Percentiles rank a stretch among this genome's conserved stretches.
These are phyloP conservation scores for Drosophila sucinea DNA, from an alignment of 1,140 invertebrate species.

Conservation along the genomic window DNA sequence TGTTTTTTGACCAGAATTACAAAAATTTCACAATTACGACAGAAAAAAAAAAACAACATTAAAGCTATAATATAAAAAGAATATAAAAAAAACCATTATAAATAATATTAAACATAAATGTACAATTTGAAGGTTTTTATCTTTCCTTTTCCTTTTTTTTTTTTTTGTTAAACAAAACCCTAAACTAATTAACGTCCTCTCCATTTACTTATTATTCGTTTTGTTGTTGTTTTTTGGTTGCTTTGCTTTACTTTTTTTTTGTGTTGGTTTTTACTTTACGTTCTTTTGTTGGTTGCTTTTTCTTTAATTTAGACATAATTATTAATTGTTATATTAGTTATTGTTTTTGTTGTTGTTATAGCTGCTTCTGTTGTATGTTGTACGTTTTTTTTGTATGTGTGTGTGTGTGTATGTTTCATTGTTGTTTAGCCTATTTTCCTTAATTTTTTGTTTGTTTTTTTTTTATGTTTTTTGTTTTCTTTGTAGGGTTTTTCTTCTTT, in stretches of 20 bases:
- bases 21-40: conserved; percentile 9
- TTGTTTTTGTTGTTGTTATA: conserved; percentile 1
- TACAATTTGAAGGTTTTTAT: conserved; percentile 19
- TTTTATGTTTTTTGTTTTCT: conserved; percentile 9
- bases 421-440: conserved; percentile 9
- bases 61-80: conserved; percentile 7
- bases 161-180: conserved; percentile 5
- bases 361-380: not conserved
- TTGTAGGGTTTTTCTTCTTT: conserved; percentile 20
- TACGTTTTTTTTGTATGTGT: not conserved
- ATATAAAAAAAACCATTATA: conserved; percentile 13
- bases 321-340: conserved; percentile 11
- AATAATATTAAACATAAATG: conserved; percentile 44
- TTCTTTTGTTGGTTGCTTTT: not conserved
- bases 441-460: conserved; percentile 32
- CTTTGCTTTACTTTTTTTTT: conserved; percentile 11
- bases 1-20: conserved; percentile 4
- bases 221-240: conserved; percentile 19
- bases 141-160: not conserved
- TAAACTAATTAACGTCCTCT: conserved; percentile 10
- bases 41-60: conserved; percentile 3
- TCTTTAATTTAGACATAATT: conserved; percentile 7
- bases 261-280: conserved; percentile 16
- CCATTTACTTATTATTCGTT: conserved; percentile 23
- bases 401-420: conserved; percentile 1